These are phyloP conservation scores for Telenomus remus DNA, from an alignment of 1,140 invertebrate species.

Conservation along the genomic window DNA sequence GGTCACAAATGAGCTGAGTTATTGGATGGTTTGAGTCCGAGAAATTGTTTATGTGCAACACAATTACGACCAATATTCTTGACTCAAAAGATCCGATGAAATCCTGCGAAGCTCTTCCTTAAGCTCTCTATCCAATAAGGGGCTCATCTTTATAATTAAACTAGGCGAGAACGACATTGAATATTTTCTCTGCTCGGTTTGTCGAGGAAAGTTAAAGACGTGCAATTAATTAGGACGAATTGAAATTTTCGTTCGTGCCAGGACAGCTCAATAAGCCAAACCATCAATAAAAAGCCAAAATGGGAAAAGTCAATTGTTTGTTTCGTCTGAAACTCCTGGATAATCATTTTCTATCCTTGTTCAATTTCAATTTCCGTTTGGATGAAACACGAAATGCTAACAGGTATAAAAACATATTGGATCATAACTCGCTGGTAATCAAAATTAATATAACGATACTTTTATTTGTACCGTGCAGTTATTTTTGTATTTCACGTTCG, in stretches of 20 bases:
- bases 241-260: conserved; percentile 24
- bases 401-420: too few species aligned
- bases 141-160: conserved; percentile 44
- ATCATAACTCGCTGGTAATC: too few species aligned
- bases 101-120: conserved; percentile 15
- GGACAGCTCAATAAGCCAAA: conserved; percentile 2
- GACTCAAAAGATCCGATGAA: conserved; percentile 30
- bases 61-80: conserved; percentile 14
- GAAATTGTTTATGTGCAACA: conserved; percentile 14
- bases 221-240: conserved; percentile 38
- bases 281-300: too few species aligned
- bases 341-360: neutral
- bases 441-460: too few species aligned
- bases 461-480: too few species aligned
- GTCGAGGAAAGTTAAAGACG: conserved; percentile 29
- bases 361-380: conserved; percentile 6
- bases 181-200: conserved; percentile 29
- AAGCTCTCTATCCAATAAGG: conserved; percentile 45
- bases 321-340: too few species aligned
- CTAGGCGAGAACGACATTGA: conserved; percentile 44
- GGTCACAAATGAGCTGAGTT: too few species aligned
- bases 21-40: too few species aligned
- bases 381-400: too few species aligned
- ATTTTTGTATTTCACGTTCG: too few species aligned
- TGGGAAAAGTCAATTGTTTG: too few species aligned